Evolutionary conservation across 2,797 vertebrate species (phyloP).

Genomic region (Melanogrammus aeglefinus): DNA sequence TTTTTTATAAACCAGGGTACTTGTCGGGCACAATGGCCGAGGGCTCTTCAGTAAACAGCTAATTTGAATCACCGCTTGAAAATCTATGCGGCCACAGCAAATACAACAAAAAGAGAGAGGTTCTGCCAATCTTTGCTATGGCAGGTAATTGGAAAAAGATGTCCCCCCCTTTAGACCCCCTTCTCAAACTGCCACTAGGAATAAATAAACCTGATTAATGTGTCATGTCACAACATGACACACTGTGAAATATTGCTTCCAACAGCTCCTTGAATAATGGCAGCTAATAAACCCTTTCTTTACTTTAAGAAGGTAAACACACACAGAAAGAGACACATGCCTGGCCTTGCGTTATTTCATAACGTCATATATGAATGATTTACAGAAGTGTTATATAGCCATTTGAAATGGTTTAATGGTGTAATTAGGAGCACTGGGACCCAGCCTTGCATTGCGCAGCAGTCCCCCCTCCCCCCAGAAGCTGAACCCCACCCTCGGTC

Average conservation of each 20-base stretch:
- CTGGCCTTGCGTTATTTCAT: not conserved
- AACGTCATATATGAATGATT: not conserved
- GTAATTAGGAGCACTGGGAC: constrained; percentile 54
- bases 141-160: constrained; percentile 60
- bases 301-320: not conserved
- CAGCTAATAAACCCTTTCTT: constrained; percentile 36
- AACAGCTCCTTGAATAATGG: constrained; percentile 44
- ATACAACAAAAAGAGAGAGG: constrained; percentile 34
- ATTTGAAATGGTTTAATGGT: constrained; percentile 46
- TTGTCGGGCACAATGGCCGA: constrained; percentile 40
- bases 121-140: constrained; percentile 31
- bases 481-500: constrained; percentile 49
- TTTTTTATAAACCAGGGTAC: constrained; percentile 33
- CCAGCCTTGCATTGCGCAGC: constrained; percentile 40
- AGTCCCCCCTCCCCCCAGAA: constrained; percentile 54
- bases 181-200: constrained; percentile 31
- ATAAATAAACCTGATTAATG: constrained; percentile 66
- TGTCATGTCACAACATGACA: constrained; percentile 52
- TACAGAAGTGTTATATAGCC: constrained; percentile 13
- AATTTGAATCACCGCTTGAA: constrained; percentile 46
- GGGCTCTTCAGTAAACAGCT: constrained; percentile 50
- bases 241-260: constrained; percentile 60
- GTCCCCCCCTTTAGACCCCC: constrained; percentile 29
- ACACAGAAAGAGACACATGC: not conserved
- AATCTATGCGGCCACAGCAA: constrained; percentile 60